Base-by-base conservation (phyloP, 2,888 invertebrate genomes). In the Venusia cambrica region DNA sequence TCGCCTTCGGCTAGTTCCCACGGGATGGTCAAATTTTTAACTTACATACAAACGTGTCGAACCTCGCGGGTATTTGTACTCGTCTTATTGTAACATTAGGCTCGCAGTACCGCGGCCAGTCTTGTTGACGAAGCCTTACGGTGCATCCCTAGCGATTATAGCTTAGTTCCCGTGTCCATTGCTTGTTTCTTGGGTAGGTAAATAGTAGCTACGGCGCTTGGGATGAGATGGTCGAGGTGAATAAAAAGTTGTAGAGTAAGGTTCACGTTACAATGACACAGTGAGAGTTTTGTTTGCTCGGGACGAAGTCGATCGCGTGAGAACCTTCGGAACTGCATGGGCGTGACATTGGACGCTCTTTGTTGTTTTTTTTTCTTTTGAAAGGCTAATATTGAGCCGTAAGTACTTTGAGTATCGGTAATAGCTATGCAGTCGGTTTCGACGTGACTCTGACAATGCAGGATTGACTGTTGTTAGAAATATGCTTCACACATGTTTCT, bases 281-380 rank as follows among this genome's bases (percentile, higher is more conserved):
- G 74, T 74, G 69, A 57, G 62, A 61, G 68, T 60, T 68, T 59
- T 83, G 74, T 84, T 85, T 85, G 79, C 67, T 79, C 65, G 74
- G 62, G 70, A 62, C 63, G 61, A 59, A 46, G 54, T 60, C 61
- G 64, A 67, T 70, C 71, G 73, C 85, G 85, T 85, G 85, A 84
- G 85, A 87, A 85, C 74, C 76, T 69, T 70, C 61, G 59, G 74
- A 72, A 76, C 75, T 78, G 81, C 83, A 83, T 80, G 74, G 80
- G 83, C 84, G 85, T 87, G 85, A 84, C 85, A 83, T 81, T 66
- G 74, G 66, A 65, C 62, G 64, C 67, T 77, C 79, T 80, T 77
- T 77, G 62, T 78, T 54, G 63, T 57, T 39, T 50, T 54, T 62
- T 63, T 66, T 69, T 62, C 64, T 69, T 73, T 75, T 74, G 72